phyloP scores from a whole-genome alignment of 2,113 vertebrate species.

The Talpa occidentalis region DNA sequence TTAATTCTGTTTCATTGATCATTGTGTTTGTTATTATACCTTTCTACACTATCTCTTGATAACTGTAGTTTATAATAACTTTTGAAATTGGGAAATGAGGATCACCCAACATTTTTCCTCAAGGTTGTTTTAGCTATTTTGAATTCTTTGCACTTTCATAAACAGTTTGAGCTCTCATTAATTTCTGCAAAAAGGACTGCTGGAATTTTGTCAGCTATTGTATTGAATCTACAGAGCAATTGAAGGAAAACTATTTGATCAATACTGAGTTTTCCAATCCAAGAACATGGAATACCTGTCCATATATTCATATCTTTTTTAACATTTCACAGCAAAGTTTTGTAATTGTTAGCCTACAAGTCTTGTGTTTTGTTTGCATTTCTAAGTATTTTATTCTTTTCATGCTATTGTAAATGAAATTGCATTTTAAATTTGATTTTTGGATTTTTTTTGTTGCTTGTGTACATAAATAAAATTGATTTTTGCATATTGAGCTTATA shows the following conservation, averaged over 20 bases:
- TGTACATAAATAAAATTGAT: constrained; percentile 5
- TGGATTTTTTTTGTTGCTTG: not conserved
- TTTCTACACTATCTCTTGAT: not conserved
- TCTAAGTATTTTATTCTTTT: constrained; percentile 22
- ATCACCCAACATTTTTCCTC: not conserved
- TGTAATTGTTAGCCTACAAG: not conserved
- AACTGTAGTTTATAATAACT: not conserved
- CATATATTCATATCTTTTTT: constrained; percentile 3
- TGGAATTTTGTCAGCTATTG: not conserved
- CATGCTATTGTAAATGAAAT: not conserved
- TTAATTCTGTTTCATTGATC: not conserved
- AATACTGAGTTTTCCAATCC: not conserved
- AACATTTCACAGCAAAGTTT: not conserved
- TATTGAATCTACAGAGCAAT: not conserved
- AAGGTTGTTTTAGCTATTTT: not conserved
- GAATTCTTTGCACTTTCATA: not conserved
- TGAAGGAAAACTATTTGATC: not conserved
- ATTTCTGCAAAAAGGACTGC: not conserved
- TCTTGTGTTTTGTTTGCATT: not conserved
- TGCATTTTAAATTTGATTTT: not conserved
- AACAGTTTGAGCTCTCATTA: not conserved
- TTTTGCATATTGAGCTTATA: not conserved
- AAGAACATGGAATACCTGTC: not conserved
- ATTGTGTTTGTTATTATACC: not conserved
- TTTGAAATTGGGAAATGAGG: not conserved